Percentiles rank a stretch among this genome's conserved stretches.
These are phyloP conservation scores for Psittacus erithacus DNA, from an alignment of 2,113 vertebrate species.

Conservation along the genomic window DNA sequence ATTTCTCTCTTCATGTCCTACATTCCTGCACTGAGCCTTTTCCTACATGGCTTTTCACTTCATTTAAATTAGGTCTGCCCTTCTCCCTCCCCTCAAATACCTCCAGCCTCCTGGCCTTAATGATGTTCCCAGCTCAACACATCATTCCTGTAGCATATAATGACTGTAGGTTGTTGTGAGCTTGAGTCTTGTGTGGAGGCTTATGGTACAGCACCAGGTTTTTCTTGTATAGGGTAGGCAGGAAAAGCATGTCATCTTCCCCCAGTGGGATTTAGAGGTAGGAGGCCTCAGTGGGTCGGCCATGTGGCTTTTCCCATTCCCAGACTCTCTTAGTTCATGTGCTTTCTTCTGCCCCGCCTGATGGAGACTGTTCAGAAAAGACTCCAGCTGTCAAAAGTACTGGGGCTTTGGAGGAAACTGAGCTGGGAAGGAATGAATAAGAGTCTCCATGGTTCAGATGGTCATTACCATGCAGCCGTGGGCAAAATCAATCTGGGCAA, in stretches of 20 bases:
- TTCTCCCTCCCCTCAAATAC: neutral
- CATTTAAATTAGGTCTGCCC: neutral
- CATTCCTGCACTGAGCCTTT: neutral
- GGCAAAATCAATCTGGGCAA: neutral
- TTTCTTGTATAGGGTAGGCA: neutral
- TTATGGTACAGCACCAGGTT: neutral
- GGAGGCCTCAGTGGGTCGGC: neutral
- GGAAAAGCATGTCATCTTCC: neutral
- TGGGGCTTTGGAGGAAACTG: slow-evolving; percentile 64
- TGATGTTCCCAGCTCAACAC: neutral
- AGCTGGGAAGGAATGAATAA: neutral
- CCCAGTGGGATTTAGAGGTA: neutral
- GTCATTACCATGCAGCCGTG: neutral
- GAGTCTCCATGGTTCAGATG: neutral
- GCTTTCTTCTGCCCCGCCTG: neutral
- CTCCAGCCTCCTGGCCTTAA: slow-evolving; percentile 53
- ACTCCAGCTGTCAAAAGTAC: neutral
- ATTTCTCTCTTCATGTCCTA: neutral
- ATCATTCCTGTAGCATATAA: neutral
- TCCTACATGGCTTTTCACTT: neutral
- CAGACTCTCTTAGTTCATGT: neutral
- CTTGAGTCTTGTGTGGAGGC: neutral
- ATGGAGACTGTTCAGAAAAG: neutral
- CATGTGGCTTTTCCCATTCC: neutral
- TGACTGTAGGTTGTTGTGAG: neutral